A percentile compares a stretch with the other conserved stretches of the same genome.
Conservation (phyloP, 1,140 invertebrate genomes). For the Charaxes varanes region DNA sequence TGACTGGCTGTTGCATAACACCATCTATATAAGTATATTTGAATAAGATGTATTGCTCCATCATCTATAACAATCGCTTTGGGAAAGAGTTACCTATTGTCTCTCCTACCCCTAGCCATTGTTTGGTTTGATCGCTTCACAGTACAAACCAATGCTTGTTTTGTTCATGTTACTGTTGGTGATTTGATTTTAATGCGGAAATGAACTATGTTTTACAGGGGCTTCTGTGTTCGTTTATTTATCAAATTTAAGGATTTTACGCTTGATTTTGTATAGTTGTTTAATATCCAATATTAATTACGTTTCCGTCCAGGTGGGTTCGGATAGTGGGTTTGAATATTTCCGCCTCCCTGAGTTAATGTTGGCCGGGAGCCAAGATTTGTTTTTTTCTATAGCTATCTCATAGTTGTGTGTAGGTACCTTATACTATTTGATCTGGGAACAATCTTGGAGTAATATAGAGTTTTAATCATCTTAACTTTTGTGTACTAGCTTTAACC, state of each 20-base stretch:
- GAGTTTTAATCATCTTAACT: too few species aligned
- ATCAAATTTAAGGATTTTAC: conserved; percentile 29
- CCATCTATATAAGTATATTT: conserved; percentile 38
- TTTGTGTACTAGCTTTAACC: too few species aligned
- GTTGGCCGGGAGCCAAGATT: conserved; percentile 21
- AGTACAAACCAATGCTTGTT: conserved; percentile 12
- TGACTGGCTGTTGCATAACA: too few species aligned
- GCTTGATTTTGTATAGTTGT: conserved; percentile 40
- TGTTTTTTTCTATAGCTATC: conserved; percentile 4
- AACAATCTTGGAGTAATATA: too few species aligned
- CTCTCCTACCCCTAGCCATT: conserved; percentile 6
- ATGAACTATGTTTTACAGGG: conserved; percentile 2
- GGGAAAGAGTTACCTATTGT: conserved; percentile 9
- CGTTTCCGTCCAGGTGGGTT: conserved; percentile 35
- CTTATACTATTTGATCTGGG: too few species aligned
- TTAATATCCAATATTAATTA: conserved; percentile 47
- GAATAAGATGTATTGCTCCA: conserved; percentile 52
- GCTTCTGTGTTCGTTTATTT: neutral
- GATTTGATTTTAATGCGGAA: neutral
- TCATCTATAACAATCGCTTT: conserved; percentile 47
- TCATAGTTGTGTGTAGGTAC: neutral
- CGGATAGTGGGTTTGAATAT: conserved; percentile 25
- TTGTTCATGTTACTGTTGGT: conserved; percentile 1
- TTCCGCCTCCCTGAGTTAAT: conserved; percentile 28
- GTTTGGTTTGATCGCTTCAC: conserved; percentile 1